A percentile compares a stretch with the other conserved stretches of the same genome.
These are phyloP conservation scores for Archips crataeganus DNA, from an alignment of 2,888 invertebrate genomes.

Conservation along the genomic window DNA sequence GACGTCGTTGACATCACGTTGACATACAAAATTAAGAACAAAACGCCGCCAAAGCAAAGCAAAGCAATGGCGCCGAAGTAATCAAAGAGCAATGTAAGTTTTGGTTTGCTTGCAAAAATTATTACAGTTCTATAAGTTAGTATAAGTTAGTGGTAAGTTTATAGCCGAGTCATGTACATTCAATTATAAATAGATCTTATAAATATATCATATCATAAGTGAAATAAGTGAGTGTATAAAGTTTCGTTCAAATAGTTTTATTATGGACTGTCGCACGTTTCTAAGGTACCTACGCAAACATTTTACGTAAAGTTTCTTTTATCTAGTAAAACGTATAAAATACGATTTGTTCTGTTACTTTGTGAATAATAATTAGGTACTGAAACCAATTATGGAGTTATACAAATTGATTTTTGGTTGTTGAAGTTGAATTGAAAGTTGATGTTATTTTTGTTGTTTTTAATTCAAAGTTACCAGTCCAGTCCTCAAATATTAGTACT, in stretches of 20 bases:
- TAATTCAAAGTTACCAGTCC: too few relatives aligned
- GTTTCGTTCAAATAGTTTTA: background rate
- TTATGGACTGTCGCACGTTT: background rate
- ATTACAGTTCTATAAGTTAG: constrained; percentile 25
- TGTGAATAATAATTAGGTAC: too few relatives aligned
- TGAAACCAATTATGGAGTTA: background rate
- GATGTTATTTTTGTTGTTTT: background rate
- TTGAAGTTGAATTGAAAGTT: background rate
- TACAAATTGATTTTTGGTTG: too few relatives aligned
- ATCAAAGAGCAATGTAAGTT: background rate
- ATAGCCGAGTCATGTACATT: background rate
- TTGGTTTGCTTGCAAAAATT: constrained; percentile 7
- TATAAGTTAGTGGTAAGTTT: too few relatives aligned
- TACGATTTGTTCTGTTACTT: background rate
- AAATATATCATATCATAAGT: too few relatives aligned
- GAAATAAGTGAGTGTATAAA: background rate
- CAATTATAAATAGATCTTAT: background rate
- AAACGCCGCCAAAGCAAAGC: constrained; percentile 6
- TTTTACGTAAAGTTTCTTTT: background rate
- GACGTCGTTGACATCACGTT: background rate
- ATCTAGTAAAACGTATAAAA: background rate
- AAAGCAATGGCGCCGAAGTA: constrained; percentile 6
- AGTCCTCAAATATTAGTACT: too few relatives aligned
- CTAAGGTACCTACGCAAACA: constrained; percentile 1
- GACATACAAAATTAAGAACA: background rate